A percentile compares a stretch with the other conserved stretches of the same genome.
Evolutionary conservation across 2,797 vertebrate genomes (phyloP).

Genomic region (Myotis vivesi): DNA sequence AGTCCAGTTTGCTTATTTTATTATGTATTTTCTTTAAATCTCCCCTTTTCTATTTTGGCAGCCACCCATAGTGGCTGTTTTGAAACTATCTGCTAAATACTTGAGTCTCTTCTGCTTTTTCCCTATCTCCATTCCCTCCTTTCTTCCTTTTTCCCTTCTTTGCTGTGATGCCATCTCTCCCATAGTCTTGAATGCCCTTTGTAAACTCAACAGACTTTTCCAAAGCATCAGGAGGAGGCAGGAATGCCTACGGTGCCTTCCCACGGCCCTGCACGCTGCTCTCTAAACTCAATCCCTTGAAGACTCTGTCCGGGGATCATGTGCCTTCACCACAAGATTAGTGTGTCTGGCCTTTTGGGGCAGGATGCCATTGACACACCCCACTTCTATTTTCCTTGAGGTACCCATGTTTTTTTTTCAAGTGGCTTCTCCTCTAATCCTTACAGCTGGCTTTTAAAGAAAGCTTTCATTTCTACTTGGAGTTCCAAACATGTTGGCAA

Average conservation of each 20-base stretch:
- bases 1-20: background rate
- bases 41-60: background rate
- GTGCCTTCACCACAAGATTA: background rate
- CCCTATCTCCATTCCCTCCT: fast-evolving
- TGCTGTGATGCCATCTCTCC: background rate
- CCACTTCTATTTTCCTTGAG: background rate
- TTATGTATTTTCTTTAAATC: background rate
- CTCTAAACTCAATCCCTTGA: background rate
- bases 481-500: background rate
- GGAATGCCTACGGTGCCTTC: background rate
- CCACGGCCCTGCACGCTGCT: background rate
- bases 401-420: background rate
- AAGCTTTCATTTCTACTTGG: background rate
- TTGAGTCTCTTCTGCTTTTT: background rate
- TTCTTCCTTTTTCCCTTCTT: background rate
- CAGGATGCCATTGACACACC: fast-evolving
- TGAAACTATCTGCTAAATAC: background rate
- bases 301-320: background rate
- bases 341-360: background rate
- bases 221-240: background rate
- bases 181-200: background rate
- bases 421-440: background rate
- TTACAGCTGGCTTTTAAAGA: background rate
- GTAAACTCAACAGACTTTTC: background rate
- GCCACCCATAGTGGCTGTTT: background rate